Percentiles rank a stretch among this genome's conserved stretches.
Conservation (phyloP, 2,888 invertebrate species). For the Drosophila nr. perissopoda region DNA sequence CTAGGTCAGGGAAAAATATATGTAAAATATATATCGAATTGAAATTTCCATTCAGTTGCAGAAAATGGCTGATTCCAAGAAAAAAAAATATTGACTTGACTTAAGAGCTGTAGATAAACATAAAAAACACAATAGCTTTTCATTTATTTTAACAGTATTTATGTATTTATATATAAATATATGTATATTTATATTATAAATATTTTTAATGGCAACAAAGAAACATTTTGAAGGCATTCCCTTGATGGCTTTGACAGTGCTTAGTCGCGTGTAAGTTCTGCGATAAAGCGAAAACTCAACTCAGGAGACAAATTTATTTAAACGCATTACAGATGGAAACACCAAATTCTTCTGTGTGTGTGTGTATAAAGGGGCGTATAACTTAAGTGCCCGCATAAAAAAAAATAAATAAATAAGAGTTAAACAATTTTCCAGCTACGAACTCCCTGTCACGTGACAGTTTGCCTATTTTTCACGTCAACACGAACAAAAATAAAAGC, state of each 20-base stretch:
- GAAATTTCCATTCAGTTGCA: background rate
- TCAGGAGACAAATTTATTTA: conserved; percentile 61
- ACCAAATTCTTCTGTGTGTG: conserved; percentile 4
- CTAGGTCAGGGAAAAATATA: background rate
- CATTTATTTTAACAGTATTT: background rate
- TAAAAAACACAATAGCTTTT: background rate
- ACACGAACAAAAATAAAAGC: conserved; percentile 26
- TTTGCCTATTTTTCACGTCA: conserved; percentile 68
- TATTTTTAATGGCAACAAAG: conserved; percentile 2
- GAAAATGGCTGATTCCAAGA: background rate
- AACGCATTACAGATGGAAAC: conserved; percentile 34
- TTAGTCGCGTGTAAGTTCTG: conserved; percentile 3
- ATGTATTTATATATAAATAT: background rate
- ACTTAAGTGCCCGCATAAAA: conserved; percentile 49
- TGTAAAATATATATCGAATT: too few species aligned
- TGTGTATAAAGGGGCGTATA: conserved; percentile 52
- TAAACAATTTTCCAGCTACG: conserved; percentile 50
- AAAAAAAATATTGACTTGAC: background rate
- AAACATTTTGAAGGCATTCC: conserved; percentile 16
- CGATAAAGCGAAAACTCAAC: conserved; percentile 22
- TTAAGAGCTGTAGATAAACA: background rate
- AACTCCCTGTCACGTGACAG: conserved; percentile 66
- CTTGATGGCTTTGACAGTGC: conserved; percentile 4
- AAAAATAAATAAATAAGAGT: conserved; percentile 17
- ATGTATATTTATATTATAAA: background rate